These are phyloP conservation scores for Sycophaga agraensis DNA, from an alignment of 1,140 invertebrate genomes.

Conservation along the genomic window DNA sequence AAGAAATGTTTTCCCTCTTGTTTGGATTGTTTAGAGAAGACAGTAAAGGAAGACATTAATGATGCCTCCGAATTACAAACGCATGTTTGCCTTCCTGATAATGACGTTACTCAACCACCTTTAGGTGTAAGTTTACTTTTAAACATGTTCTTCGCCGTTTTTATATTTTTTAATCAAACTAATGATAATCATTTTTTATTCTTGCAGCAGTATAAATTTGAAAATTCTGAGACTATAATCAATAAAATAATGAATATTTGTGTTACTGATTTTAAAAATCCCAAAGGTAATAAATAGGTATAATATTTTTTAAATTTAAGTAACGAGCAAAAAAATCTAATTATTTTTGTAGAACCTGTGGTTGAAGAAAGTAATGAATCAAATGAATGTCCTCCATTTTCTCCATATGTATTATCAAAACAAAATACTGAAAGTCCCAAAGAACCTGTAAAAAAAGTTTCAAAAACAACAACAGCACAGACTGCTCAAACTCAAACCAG, in stretches of 20 bases:
- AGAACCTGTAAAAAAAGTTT: slow-evolving; percentile 19
- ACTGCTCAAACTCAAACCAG: slow-evolving; percentile 46
- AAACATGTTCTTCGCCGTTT: not conserved
- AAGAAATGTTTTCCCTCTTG: slow-evolving; percentile 21
- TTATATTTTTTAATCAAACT: not conserved
- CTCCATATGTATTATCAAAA: not conserved
- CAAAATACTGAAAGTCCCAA: not conserved
- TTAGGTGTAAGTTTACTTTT: not conserved
- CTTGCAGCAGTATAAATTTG: slow-evolving; percentile 1
- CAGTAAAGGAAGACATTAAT: slow-evolving; percentile 17
- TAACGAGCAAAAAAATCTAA: not conserved
- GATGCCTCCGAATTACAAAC: slow-evolving; percentile 16
- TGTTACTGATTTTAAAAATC: not conserved
- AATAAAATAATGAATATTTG: not conserved
- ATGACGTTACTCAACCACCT: not conserved
- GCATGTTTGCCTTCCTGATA: slow-evolving; percentile 12
- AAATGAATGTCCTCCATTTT: not conserved
- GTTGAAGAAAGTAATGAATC: not conserved
- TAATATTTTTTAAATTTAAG: not conserved
- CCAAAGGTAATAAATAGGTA: slow-evolving; percentile 8
- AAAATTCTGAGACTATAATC: slow-evolving; percentile 28
- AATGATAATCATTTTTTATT: not conserved
- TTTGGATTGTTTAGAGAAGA: slow-evolving; percentile 18
- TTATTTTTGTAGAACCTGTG: not conserved
- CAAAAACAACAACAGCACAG: slow-evolving; percentile 9